Conservation (phyloP, 2,113 vertebrate species). For the Podarcis raffonei region DNA sequence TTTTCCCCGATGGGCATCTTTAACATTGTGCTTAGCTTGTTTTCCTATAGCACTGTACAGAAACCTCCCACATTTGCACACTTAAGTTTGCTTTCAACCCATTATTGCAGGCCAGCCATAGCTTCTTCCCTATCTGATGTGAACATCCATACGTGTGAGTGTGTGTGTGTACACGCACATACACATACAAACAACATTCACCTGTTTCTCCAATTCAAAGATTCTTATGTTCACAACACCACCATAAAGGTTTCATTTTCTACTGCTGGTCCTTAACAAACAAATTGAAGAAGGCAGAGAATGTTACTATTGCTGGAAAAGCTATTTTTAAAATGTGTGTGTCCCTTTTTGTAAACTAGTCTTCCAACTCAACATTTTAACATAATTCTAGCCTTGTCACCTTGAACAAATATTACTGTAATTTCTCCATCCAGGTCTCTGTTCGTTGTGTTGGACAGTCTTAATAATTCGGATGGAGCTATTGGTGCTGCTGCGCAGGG, state of each 20-base stretch:
- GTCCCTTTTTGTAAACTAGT: background rate
- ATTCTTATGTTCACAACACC: background rate
- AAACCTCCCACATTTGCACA: background rate
- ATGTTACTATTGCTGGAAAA: background rate
- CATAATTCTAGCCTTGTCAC: background rate
- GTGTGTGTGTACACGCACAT: background rate
- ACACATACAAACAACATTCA: background rate
- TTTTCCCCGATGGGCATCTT: background rate
- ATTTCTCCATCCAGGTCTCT: constrained; percentile 81
- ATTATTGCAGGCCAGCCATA: background rate
- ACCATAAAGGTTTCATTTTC: background rate
- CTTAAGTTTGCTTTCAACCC: background rate
- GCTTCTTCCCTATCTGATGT: background rate
- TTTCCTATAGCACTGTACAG: background rate
- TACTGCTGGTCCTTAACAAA: background rate
- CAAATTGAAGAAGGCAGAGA: background rate
- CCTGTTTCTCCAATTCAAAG: background rate
- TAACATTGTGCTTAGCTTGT: background rate
- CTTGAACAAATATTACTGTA: background rate
- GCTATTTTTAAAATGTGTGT: background rate
- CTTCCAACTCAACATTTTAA: background rate
- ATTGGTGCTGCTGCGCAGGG: constrained; percentile 90
- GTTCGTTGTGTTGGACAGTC: constrained; percentile 94
- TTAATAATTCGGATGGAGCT: constrained; percentile 88
- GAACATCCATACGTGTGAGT: background rate